Evolutionary conservation across 2,888 invertebrate species (phyloP), one percentile per base, ranked within the genome.

Genomic region (Chelonus formosanus): DNA sequence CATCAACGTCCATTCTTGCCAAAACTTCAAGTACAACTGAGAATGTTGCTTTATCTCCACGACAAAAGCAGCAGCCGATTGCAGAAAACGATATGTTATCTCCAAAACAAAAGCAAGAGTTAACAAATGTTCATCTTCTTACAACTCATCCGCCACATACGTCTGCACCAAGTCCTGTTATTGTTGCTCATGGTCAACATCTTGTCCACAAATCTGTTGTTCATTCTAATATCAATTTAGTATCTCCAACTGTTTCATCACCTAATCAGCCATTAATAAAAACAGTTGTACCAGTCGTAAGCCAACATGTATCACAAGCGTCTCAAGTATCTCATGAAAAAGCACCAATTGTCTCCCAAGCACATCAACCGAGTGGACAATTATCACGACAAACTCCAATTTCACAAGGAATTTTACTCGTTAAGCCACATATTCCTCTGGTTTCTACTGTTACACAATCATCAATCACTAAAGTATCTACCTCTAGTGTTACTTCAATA

Each of bases 131-230:
- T 82, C 90, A 90, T 75, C 87, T 90, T 8, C 87, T 91, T 3
- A 89, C 90, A 0, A 90, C 90, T 10, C 90, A 89, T 74, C 88
- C 90, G 74, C 90, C 91, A 3, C 78, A 81, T 6, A 78, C 84
- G 6, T 85, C 86, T 2, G 84, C 85, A 2, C 85, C 85, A 0
- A 86, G 85, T 75, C 86, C 86, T 0, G 86, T 86, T 3, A 86
- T 86, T 70, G 85, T 86, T 5, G 76, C 83, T 10, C 82, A 83
- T 53, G 78, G 80, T 31, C 82, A 81, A 35, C 63, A 78, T 10
- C 78, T 80, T 4, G 70, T 76, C 7, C 81, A 80, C 52, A 78
- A 81, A 36, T 73, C 78, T 0, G 67, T 81, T 2, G 75, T 78
- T 0, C 80, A 79, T 34, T 62, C 70, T 5, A 40, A 4, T 5